phyloP scores from a whole-genome alignment of 2,888 invertebrate species.

The Tinea pellionella region DNA sequence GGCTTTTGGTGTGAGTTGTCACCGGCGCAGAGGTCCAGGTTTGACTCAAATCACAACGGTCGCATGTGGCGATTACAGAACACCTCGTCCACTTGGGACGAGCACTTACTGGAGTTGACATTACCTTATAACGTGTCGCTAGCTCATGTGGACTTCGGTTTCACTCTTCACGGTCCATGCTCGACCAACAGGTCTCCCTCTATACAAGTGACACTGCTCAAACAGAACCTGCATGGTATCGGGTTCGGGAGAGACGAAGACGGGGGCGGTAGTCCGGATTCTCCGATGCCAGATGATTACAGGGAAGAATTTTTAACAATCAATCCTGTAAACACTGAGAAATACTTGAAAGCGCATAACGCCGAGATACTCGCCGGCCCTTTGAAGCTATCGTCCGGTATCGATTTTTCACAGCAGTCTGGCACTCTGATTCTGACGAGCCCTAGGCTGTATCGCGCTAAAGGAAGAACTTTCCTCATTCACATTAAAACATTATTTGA shows the following conservation, averaged over 20 bases:
- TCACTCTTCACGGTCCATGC: conserved; percentile 82
- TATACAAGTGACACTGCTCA: conserved; percentile 77
- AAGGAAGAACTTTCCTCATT: conserved; percentile 81
- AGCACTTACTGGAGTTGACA: conserved; percentile 90
- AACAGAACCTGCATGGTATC: conserved; percentile 71
- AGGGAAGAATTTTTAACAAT: not conserved
- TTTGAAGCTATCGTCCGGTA: conserved; percentile 80
- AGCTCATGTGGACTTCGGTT: conserved; percentile 92
- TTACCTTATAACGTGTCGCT: conserved; percentile 81
- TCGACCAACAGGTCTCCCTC: conserved; percentile 78
- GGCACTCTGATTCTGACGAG: conserved; percentile 89
- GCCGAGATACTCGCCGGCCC: conserved; percentile 93
- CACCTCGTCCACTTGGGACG: conserved; percentile 92
- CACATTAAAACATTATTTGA: conserved; percentile 81
- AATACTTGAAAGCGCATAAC: conserved; percentile 87
- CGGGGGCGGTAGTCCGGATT: conserved; percentile 43
- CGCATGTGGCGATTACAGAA: conserved; percentile 91
- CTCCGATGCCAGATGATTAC: conserved; percentile 33
- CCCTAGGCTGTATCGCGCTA: conserved; percentile 81
- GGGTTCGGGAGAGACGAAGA: conserved; percentile 65
- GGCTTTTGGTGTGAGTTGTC: conserved; percentile 95
- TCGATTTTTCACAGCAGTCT: conserved; percentile 87
- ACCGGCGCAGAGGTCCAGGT: conserved; percentile 89
- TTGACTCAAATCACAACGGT: conserved; percentile 85
- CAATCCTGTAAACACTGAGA: conserved; percentile 72